A percentile compares a stretch with the other conserved stretches of the same genome.
Evolutionary conservation across 2,797 vertebrate species (phyloP).

Genomic region (Rhinella marina): DNA sequence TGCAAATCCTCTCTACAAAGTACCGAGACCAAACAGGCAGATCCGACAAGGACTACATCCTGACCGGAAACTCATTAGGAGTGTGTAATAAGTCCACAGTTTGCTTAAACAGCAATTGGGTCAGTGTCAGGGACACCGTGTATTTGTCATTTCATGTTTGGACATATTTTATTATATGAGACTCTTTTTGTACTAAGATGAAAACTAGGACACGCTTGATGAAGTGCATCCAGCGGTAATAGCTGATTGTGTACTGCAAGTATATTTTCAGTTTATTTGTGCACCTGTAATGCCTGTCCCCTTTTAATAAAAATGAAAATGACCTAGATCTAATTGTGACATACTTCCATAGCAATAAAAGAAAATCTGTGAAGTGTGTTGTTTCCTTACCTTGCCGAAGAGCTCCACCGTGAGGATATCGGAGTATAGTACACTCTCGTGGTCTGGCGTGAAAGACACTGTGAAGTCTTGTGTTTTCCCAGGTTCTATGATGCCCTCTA

Average conservation of each 20-base stretch:
- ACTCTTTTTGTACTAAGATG: too few relatives aligned
- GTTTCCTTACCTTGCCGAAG: slow-evolving; percentile 78
- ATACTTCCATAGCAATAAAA: background rate
- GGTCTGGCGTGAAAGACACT: slow-evolving; percentile 88
- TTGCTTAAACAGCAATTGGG: slow-evolving; percentile 13
- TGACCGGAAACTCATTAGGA: background rate
- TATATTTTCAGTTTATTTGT: background rate
- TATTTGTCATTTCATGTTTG: slow-evolving; percentile 20
- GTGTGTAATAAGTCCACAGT: background rate
- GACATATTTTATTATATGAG: too few relatives aligned
- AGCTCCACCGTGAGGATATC: slow-evolving; percentile 83
- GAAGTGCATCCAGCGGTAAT: background rate
- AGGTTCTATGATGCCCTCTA: slow-evolving; percentile 77
- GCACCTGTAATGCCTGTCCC: background rate
- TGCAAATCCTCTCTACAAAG: background rate
- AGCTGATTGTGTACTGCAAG: background rate
- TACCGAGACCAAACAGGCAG: background rate
- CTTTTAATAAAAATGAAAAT: slow-evolving; percentile 27
- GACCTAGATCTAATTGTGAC: slow-evolving; percentile 18
- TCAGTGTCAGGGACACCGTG: background rate
- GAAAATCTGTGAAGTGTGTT: background rate
- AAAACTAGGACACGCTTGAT: slow-evolving; percentile 41
- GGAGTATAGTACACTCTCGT: slow-evolving; percentile 82
- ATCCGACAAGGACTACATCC: background rate
- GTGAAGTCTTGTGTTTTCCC: slow-evolving; percentile 78